Percentiles rank a stretch among this genome's conserved stretches.
Conservation (phyloP, 2,888 invertebrate genomes). For the Agrypnus murinus region DNA sequence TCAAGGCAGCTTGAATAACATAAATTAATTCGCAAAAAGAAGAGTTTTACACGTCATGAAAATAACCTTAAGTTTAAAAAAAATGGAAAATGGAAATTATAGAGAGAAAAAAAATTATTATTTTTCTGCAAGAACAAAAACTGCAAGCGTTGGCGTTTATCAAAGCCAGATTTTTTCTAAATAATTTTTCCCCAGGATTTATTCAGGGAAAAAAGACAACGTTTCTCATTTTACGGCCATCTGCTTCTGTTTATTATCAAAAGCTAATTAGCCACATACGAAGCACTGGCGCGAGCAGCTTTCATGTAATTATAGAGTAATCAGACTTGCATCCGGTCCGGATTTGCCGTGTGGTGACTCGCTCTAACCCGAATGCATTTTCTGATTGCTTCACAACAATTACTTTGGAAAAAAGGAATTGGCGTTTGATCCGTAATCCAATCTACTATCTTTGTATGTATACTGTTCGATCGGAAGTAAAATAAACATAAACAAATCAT, state of each 20-base stretch:
- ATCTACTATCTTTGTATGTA: no score
- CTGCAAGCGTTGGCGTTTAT: no score
- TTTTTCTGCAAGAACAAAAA: no score
- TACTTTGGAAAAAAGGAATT: conserved; percentile 20
- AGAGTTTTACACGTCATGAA: background rate
- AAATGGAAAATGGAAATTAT: no score
- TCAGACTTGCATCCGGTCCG: conserved; percentile 51
- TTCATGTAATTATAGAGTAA: conserved; percentile 53
- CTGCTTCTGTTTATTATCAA: conserved; percentile 52
- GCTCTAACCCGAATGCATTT: conserved; percentile 47
- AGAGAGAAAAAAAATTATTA: no score
- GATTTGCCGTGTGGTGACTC: conserved; percentile 48
- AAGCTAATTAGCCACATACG: conserved; percentile 52
- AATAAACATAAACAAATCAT: no score
- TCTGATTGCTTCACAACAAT: conserved; percentile 35
- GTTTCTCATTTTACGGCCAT: conserved; percentile 47
- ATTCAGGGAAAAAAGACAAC: conserved; percentile 29
- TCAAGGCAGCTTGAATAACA: no score
- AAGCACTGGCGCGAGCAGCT: conserved; percentile 50
- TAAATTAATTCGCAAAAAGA: background rate
- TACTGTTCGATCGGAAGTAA: no score
- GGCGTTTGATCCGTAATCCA: no score
- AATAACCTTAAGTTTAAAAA: background rate
- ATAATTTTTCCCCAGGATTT: conserved; percentile 13
- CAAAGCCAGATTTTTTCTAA: no score